Conservation (phyloP, 53 echinoderm and acorn worm species). For the Patiria pectinifera region DNA sequence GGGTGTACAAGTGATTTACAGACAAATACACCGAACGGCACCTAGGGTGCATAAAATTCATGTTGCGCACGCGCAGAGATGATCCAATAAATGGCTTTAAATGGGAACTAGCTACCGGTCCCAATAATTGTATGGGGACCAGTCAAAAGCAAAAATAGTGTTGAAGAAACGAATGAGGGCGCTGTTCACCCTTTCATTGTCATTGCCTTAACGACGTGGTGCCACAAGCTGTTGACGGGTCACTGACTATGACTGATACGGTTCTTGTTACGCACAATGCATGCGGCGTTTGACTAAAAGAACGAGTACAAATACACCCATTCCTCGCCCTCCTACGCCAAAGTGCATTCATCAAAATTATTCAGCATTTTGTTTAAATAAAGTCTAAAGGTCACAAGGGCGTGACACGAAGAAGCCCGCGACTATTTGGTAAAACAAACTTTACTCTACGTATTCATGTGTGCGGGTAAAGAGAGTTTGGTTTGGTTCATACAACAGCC, state of each 20-base stretch:
- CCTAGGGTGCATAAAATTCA: too few relatives aligned
- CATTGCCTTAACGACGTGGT: too few relatives aligned
- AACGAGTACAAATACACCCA: background rate
- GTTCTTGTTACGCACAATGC: background rate
- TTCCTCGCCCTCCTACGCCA: background rate
- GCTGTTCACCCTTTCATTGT: too few relatives aligned
- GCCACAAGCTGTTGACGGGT: too few relatives aligned
- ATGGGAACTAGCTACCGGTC: too few relatives aligned
- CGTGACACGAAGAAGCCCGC: background rate
- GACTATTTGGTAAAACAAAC: background rate
- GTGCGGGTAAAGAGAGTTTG: background rate
- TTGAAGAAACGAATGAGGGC: too few relatives aligned
- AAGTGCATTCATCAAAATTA: background rate
- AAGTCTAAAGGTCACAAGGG: conserved; percentile 4
- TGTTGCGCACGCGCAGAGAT: too few relatives aligned
- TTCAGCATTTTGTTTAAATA: background rate
- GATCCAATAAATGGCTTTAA: too few relatives aligned
- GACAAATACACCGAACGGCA: too few relatives aligned
- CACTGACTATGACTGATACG: background rate
- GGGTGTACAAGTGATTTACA: too few relatives aligned
- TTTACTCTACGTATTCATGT: background rate
- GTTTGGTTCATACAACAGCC: background rate
- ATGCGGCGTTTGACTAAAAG: background rate
- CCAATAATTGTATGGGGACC: too few relatives aligned
- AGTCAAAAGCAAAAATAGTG: too few relatives aligned